These are phyloP conservation scores for Ridgeia piscesae DNA, from an alignment of 1,140 invertebrate species.

Conservation along the genomic window DNA sequence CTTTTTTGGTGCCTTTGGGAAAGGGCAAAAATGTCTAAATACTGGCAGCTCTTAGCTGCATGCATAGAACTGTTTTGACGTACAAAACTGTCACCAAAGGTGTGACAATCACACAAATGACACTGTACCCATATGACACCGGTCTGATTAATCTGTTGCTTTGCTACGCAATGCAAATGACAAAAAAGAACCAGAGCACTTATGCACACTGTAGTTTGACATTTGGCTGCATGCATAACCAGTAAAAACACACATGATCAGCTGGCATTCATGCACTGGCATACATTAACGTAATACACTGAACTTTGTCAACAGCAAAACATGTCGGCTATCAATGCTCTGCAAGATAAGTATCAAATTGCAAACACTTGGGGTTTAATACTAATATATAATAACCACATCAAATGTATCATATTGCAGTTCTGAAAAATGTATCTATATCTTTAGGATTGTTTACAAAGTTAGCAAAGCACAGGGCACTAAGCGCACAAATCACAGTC, in stretches of 20 bases:
- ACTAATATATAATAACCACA: neutral
- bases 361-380: neutral
- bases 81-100: neutral
- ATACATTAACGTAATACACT: neutral
- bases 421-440: neutral
- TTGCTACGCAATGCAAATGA: neutral
- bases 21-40: neutral
- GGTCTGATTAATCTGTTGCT: neutral
- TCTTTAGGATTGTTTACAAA: neutral
- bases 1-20: neutral
- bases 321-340: neutral
- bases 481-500: neutral
- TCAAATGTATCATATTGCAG: neutral
- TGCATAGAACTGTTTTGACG: neutral
- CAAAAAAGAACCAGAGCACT: neutral
- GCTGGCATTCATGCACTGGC: neutral
- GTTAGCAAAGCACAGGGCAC: neutral
- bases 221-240: neutral
- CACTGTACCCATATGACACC: neutral
- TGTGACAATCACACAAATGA: neutral
- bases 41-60: neutral
- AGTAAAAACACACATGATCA: neutral
- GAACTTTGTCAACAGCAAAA: neutral
- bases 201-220: neutral
- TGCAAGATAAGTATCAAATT: neutral